A percentile compares a stretch with the other conserved stretches of the same genome.
These are phyloP conservation scores for Noturus placidus DNA, from an alignment of 2,113 vertebrate species.

Conservation along the genomic window DNA sequence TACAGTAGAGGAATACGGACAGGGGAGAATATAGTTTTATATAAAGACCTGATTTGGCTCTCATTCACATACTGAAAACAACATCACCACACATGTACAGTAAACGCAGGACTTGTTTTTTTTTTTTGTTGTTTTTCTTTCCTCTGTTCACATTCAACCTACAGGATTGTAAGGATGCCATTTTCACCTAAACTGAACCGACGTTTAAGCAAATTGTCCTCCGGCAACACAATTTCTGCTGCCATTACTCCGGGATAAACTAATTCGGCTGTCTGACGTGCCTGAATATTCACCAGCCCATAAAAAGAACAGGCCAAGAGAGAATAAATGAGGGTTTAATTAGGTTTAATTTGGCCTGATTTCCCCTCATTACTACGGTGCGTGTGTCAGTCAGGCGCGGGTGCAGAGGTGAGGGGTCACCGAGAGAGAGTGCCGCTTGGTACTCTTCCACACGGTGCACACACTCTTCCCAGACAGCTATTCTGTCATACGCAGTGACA, in stretches of 20 bases:
- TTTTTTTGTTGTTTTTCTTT: background rate
- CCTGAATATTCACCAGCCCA: slow-evolving; percentile 52
- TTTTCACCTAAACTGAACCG: background rate
- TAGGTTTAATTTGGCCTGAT: slow-evolving; percentile 68
- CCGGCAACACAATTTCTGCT: slow-evolving; percentile 30
- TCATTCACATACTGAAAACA: background rate
- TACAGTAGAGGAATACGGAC: background rate
- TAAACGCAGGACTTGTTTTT: too few species aligned
- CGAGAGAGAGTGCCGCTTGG: slow-evolving; percentile 37
- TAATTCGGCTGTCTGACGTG: slow-evolving; percentile 40
- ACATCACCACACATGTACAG: background rate
- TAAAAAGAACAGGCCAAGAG: slow-evolving; percentile 47
- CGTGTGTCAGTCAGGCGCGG: slow-evolving; percentile 58
- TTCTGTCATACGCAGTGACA: slow-evolving; percentile 57
- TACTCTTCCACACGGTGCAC: slow-evolving; percentile 35
- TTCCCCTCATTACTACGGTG: slow-evolving; percentile 65
- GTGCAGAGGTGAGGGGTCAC: slow-evolving; percentile 56
- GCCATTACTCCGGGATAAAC: slow-evolving; percentile 30
- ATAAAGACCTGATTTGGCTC: slow-evolving; percentile 9
- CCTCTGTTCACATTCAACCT: background rate
- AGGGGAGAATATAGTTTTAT: background rate
- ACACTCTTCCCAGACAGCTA: slow-evolving; percentile 48
- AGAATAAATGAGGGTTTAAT: slow-evolving; percentile 63
- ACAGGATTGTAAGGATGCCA: background rate
- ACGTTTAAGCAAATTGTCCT: slow-evolving; percentile 25